Conservation (phyloP, 2,888 invertebrate genomes). For the Hetaerina titia region DNA sequence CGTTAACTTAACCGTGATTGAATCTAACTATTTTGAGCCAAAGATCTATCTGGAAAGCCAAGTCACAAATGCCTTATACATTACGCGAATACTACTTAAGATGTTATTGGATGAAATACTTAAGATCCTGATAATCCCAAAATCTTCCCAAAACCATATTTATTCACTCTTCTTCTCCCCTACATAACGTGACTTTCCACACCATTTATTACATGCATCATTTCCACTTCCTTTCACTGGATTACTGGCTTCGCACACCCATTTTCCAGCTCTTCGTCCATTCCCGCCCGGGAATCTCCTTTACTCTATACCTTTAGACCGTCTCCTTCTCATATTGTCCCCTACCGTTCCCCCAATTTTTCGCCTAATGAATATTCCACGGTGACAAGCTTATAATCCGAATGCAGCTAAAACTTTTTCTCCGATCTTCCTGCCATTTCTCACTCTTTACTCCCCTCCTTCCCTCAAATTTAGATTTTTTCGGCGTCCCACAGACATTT, state of each 20-base stretch:
- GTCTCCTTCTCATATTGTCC: not conserved
- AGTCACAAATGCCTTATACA: no score
- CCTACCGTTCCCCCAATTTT: not conserved
- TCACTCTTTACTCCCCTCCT: not conserved
- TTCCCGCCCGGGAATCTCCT: no score
- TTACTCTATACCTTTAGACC: not conserved
- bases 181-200: not conserved
- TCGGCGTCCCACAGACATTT: not conserved
- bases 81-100: no score
- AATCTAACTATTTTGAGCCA: no score
- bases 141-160: not conserved
- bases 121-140: no score
- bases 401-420: not conserved
- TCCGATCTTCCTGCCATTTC: not conserved
- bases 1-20: no score
- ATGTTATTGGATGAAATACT: no score
- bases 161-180: not conserved
- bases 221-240: not conserved
- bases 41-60: no score
- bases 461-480: not conserved
- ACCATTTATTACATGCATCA: not conserved
- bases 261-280: no score
- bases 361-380: slow-evolving; percentile 38
- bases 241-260: no score
- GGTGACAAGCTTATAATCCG: slow-evolving; percentile 42